Evolutionary conservation across 2,888 invertebrate genomes (phyloP).

Genomic region (Agrilus cyanescens): DNA sequence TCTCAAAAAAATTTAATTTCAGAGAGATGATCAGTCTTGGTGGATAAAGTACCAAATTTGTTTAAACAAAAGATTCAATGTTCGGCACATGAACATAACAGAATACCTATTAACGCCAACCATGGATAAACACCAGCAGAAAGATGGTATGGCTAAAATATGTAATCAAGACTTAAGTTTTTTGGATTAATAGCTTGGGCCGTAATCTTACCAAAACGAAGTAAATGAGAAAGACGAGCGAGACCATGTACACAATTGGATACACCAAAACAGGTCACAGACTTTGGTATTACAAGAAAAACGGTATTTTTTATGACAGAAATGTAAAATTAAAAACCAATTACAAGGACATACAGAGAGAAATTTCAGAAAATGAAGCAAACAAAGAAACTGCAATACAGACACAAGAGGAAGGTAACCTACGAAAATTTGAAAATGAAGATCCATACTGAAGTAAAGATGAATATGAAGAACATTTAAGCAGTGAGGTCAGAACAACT

Average conservation of each 20-base stretch:
- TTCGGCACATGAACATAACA: conserved; percentile 6
- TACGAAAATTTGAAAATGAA: no score
- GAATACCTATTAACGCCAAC: conserved; percentile 6
- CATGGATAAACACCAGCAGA: conserved; percentile 3
- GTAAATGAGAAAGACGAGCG: not conserved
- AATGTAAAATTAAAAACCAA: not conserved
- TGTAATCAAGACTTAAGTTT: conserved; percentile 6
- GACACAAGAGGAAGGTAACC: no score
- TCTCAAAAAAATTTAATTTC: conserved; percentile 7
- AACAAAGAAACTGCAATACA: no score
- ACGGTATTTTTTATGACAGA: not conserved
- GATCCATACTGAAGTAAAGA: no score
- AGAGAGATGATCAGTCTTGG: conserved; percentile 6
- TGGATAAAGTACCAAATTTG: conserved; percentile 4
- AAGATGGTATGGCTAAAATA: conserved; percentile 3
- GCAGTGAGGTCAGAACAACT: no score
- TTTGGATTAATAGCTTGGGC: conserved; percentile 7
- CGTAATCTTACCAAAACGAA: no score
- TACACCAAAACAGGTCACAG: not conserved
- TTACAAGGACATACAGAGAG: no score
- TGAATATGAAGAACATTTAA: no score
- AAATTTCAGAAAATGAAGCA: no score
- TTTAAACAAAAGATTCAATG: conserved; percentile 7
- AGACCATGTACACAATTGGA: not conserved
- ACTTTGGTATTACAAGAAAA: not conserved